These are phyloP conservation scores for Ctenicera cuprea DNA, from an alignment of 2,888 invertebrate species.

Conservation along the genomic window DNA sequence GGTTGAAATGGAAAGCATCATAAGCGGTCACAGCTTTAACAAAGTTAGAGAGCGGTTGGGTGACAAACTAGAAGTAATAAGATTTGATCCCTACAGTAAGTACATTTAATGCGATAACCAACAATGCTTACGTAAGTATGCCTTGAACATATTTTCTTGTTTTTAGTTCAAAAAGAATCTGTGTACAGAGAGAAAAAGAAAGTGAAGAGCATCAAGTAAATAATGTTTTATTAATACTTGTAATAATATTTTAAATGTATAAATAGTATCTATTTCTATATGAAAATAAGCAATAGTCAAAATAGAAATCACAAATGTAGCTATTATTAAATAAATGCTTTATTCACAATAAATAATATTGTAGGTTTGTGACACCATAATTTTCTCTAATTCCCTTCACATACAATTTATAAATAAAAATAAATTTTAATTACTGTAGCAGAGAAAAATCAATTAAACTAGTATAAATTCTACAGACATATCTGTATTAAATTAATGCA, in stretches of 20 bases:
- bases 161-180: slow-evolving; percentile 80
- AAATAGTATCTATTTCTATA: background rate
- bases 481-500: background rate
- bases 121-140: too few species aligned
- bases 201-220: slow-evolving; percentile 79
- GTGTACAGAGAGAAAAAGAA: slow-evolving; percentile 85
- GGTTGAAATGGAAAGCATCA: slow-evolving; percentile 87
- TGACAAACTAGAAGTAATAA: slow-evolving; percentile 85
- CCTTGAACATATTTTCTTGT: background rate
- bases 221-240: background rate
- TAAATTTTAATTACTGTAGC: slow-evolving; percentile 33
- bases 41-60: slow-evolving; percentile 82
- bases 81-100: slow-evolving; percentile 89
- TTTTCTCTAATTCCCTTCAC: slow-evolving; percentile 37
- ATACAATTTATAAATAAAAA: slow-evolving; percentile 27
- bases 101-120: slow-evolving; percentile 60
- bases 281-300: background rate
- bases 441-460: slow-evolving; percentile 1
- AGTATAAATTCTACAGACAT: background rate
- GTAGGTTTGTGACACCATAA: slow-evolving; percentile 1
- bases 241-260: slow-evolving; percentile 5
- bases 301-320: slow-evolving; percentile 4
- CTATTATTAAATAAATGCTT: slow-evolving; percentile 25
- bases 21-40: slow-evolving; percentile 83
- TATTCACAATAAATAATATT: slow-evolving; percentile 41